Evolutionary conservation across 1,140 invertebrate genomes (phyloP).

Genomic region (Pseudomyrmex gracilis): DNA sequence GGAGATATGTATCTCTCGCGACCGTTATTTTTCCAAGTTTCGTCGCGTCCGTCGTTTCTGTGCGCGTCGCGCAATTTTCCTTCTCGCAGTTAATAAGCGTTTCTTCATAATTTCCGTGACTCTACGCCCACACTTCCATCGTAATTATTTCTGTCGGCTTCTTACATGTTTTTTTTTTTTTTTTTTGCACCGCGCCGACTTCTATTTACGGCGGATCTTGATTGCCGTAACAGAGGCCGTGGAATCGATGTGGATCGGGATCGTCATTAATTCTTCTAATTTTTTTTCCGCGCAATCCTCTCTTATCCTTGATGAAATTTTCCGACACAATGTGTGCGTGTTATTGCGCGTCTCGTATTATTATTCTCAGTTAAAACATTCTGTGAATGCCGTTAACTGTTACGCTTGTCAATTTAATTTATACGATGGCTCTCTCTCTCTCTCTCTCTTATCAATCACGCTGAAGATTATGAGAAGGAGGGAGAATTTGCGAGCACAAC

Average conservation of each 20-base stretch:
- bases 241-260: neutral
- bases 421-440: too few species aligned
- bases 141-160: constrained; percentile 62
- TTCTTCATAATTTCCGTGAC: constrained; percentile 55
- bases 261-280: neutral
- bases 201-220: constrained; percentile 5
- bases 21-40: neutral
- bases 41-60: neutral
- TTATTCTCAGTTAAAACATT: too few species aligned
- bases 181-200: neutral
- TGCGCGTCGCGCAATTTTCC: constrained; percentile 46
- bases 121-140: constrained; percentile 39
- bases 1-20: too few species aligned
- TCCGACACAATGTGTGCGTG: too few species aligned
- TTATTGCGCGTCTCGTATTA: too few species aligned
- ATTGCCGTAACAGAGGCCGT: neutral
- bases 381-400: too few species aligned
- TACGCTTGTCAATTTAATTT: too few species aligned
- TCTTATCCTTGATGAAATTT: too few species aligned
- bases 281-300: too few species aligned
- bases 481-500: too few species aligned
- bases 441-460: constrained; percentile 26
- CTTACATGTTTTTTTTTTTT: constrained; percentile 41
- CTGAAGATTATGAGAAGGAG: constrained; percentile 8
- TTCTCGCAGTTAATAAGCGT: constrained; percentile 57